These are phyloP conservation scores for Antedon mediterranea DNA, from an alignment of 53 echinoderm and acorn worm genomes.

Conservation along the genomic window DNA sequence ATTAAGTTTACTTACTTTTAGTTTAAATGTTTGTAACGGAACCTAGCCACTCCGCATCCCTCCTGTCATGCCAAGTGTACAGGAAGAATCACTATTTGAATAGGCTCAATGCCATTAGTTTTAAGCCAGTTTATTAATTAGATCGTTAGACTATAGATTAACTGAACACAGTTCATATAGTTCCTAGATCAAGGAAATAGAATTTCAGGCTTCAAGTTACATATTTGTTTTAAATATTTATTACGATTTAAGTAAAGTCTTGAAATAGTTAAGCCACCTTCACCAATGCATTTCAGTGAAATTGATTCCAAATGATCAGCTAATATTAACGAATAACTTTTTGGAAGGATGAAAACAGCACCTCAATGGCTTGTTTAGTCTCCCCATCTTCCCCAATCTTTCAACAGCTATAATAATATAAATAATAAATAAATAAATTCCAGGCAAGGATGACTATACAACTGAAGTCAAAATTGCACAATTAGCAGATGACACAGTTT, in stretches of 20 bases:
- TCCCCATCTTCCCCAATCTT: conserved; percentile 6
- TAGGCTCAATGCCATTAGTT: background rate
- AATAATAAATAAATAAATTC: too few relatives aligned
- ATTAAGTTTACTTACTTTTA: background rate
- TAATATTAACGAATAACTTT: conserved; percentile 9
- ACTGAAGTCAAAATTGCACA: too few relatives aligned
- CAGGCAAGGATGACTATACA: too few relatives aligned
- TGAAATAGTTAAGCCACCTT: background rate
- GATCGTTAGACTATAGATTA: background rate
- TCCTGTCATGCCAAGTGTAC: background rate
- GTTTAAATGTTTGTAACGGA: background rate
- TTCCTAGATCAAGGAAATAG: background rate
- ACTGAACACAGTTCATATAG: background rate
- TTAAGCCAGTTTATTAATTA: background rate
- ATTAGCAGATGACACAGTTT: too few relatives aligned
- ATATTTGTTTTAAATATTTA: background rate
- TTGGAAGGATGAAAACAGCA: conserved; percentile 14
- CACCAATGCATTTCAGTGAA: background rate
- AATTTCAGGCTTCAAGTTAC: background rate
- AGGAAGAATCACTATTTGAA: background rate
- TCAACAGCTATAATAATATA: too few relatives aligned
- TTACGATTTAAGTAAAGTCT: background rate
- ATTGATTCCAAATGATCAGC: conserved; percentile 4
- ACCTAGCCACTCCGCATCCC: background rate
- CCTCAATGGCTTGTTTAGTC: conserved; percentile 20